These are phyloP conservation scores for Drosophila kepulauana DNA, from an alignment of 1,140 invertebrate genomes.

Conservation along the genomic window DNA sequence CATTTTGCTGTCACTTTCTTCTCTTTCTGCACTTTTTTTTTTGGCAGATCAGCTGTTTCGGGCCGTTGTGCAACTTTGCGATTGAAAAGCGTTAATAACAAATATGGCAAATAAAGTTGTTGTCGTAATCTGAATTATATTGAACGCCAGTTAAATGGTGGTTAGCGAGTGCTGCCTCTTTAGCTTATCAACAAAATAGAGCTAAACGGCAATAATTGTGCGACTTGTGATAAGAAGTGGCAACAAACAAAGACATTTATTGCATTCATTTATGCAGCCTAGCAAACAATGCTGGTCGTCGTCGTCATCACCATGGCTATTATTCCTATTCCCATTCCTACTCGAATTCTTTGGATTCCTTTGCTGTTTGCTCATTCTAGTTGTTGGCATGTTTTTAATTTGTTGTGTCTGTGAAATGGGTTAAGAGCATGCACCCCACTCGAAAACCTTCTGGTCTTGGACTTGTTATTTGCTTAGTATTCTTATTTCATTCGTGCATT, in stretches of 20 bases:
- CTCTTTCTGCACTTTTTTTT: background rate
- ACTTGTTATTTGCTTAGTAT: slow-evolving; percentile 16
- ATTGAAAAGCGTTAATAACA: slow-evolving; percentile 33
- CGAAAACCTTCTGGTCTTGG: background rate
- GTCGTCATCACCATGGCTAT: background rate
- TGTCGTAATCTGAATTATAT: background rate
- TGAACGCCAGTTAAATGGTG: slow-evolving; percentile 21
- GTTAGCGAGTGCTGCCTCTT: slow-evolving; percentile 29
- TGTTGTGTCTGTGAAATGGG: slow-evolving; percentile 56
- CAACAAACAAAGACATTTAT: slow-evolving; percentile 69
- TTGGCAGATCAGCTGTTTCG: background rate
- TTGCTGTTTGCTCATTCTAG: slow-evolving; percentile 5
- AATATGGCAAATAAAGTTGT: slow-evolving; percentile 1
- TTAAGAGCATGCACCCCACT: slow-evolving; percentile 68
- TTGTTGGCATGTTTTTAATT: slow-evolving; percentile 46
- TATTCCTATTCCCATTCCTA: background rate
- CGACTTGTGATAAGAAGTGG: slow-evolving; percentile 19
- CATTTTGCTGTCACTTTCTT: background rate
- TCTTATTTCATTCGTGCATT: slow-evolving; percentile 28
- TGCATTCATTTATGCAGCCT: slow-evolving; percentile 68
- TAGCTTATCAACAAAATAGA: slow-evolving; percentile 32
- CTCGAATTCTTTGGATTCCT: background rate
- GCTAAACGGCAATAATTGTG: slow-evolving; percentile 46
- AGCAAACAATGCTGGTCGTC: slow-evolving; percentile 25
- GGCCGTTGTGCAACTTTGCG: background rate